Evolutionary conservation across 2,888 invertebrate species (phyloP).

Genomic region (Mimas tiliae): DNA sequence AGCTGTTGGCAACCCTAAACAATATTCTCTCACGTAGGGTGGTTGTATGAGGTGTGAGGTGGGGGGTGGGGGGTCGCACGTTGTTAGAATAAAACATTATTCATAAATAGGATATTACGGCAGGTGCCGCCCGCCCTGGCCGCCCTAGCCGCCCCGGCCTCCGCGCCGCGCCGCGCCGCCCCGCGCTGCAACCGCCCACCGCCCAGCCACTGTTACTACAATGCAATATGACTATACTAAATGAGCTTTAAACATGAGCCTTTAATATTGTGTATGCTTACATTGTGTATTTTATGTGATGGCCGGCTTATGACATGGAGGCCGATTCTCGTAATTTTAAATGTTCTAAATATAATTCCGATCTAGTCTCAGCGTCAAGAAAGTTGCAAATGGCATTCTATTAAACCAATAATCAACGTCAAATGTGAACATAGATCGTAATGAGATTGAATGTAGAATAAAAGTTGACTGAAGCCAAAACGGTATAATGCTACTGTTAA

Average conservation of each 20-base stretch:
- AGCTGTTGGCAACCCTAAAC: slow-evolving; percentile 50
- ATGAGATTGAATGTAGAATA: too few species aligned
- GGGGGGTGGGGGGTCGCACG: slow-evolving; percentile 66
- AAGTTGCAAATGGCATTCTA: too few species aligned
- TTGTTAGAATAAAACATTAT: slow-evolving; percentile 84
- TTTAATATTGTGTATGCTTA: slow-evolving; percentile 34
- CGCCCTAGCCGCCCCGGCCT: neutral
- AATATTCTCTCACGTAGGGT: slow-evolving; percentile 31
- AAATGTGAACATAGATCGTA: too few species aligned
- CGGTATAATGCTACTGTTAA: too few species aligned
- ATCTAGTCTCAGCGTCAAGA: too few species aligned
- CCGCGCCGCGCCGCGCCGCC: slow-evolving; percentile 26
- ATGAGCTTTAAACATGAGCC: slow-evolving; percentile 29
- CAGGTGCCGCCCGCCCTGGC: slow-evolving; percentile 34
- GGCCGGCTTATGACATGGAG: neutral
- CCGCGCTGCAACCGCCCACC: slow-evolving; percentile 31
- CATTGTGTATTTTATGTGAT: slow-evolving; percentile 1
- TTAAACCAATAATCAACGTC: too few species aligned
- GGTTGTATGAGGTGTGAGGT: slow-evolving; percentile 35
- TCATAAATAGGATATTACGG: slow-evolving; percentile 83
- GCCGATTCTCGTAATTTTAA: too few species aligned
- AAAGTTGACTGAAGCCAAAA: too few species aligned
- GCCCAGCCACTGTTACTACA: slow-evolving; percentile 30
- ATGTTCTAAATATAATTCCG: too few species aligned
- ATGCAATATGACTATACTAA: slow-evolving; percentile 37